Percentiles rank a stretch among this genome's conserved stretches.
phyloP scores from a whole-genome alignment of 2,888 invertebrate genomes.

The Chromoteleia sp. region DNA sequence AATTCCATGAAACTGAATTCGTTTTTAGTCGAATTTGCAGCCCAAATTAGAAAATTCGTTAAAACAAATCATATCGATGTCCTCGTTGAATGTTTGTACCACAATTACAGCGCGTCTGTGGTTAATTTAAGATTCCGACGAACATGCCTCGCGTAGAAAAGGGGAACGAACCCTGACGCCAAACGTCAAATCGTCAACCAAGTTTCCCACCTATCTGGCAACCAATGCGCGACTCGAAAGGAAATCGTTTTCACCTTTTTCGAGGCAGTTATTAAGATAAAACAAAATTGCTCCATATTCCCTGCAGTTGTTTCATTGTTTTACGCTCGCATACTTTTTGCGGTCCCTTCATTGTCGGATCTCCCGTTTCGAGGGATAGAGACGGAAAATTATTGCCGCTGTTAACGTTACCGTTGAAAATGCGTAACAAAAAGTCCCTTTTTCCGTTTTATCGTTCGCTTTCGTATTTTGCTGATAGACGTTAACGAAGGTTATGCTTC shows the following conservation, averaged over 20 bases:
- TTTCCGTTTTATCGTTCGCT: not conserved
- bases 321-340: conserved; percentile 45
- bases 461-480: conserved; percentile 3
- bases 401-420: not conserved
- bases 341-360: conserved; percentile 3
- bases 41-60: too few relatives aligned
- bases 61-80: too few relatives aligned
- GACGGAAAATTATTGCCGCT: too few relatives aligned
- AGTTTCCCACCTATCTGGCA: conserved; percentile 4
- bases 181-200: conserved; percentile 20
- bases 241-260: conserved; percentile 37
- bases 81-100: too few relatives aligned
- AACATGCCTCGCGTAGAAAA: not conserved
- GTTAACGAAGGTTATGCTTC: conserved; percentile 21
- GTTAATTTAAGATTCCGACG: too few relatives aligned
- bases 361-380: not conserved
- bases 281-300: conserved; percentile 34
- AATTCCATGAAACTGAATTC: too few relatives aligned
- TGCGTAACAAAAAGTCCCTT: too few relatives aligned
- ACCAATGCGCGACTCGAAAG: not conserved
- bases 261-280: conserved; percentile 13
- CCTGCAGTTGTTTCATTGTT: conserved; percentile 19
- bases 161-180: not conserved
- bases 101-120: too few relatives aligned
- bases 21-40: too few relatives aligned